Percentiles rank a stretch among this genome's conserved stretches.
phyloP scores from a whole-genome alignment of 1,140 invertebrate species.

The Magallana gigas region DNA sequence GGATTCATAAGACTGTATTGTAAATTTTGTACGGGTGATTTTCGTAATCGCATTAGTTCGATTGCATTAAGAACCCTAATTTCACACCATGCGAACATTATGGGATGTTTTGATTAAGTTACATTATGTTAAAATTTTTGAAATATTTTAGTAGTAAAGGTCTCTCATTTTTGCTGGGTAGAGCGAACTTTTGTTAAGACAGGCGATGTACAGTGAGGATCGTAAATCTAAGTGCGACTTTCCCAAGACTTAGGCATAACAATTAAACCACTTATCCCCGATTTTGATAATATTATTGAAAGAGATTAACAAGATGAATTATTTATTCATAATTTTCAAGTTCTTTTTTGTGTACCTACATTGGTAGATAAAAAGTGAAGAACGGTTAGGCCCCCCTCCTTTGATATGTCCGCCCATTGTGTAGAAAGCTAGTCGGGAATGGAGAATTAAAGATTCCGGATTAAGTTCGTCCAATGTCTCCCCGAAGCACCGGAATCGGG shows the following conservation, averaged over 20 bases:
- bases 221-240: not conserved
- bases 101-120: not conserved
- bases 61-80: not conserved
- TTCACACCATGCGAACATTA: slow-evolving; percentile 1
- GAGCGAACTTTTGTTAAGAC: not conserved
- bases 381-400: not conserved
- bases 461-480: slow-evolving; percentile 12
- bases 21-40: not conserved
- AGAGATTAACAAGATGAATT: slow-evolving; percentile 15
- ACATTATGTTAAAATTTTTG: not conserved
- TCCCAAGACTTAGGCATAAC: not conserved
- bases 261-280: not conserved
- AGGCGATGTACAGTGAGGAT: not conserved
- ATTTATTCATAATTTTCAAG: slow-evolving; percentile 19
- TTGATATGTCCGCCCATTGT: slow-evolving; percentile 17
- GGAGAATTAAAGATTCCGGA: slow-evolving; percentile 10
- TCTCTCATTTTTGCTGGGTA: not conserved
- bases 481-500: not conserved
- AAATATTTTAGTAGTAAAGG: not conserved
- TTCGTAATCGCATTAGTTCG: not conserved
- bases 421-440: not conserved
- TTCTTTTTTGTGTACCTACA: slow-evolving; percentile 19
- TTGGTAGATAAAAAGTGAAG: not conserved
- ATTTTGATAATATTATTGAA: slow-evolving; percentile 12
- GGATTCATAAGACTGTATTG: not conserved